Percentiles rank a stretch among this genome's conserved stretches.
Conservation (phyloP, 2,113 vertebrate genomes). For the Phylloscopus trochilus region DNA sequence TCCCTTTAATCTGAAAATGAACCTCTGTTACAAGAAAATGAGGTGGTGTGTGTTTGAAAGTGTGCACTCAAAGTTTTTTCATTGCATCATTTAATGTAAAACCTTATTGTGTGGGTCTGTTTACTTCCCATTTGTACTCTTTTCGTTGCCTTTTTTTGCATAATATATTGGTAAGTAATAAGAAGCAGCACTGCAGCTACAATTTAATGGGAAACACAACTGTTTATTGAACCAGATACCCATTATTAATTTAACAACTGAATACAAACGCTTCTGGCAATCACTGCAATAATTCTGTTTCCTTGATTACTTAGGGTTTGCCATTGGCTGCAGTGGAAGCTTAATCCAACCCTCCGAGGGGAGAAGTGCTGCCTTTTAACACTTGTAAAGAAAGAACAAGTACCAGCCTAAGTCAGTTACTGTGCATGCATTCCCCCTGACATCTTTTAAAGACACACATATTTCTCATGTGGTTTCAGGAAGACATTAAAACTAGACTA, state of each 20-base stretch:
- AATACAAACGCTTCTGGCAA: conserved; percentile 59
- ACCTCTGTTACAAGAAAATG: background rate
- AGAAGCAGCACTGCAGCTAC: conserved; percentile 19
- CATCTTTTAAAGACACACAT: background rate
- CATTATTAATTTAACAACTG: conserved; percentile 67
- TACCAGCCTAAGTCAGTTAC: background rate
- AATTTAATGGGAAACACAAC: conserved; percentile 46
- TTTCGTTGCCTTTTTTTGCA: conserved; percentile 30
- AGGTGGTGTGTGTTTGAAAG: background rate
- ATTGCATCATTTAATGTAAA: background rate
- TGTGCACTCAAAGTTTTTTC: background rate
- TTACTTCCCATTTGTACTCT: background rate
- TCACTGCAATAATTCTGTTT: conserved; percentile 52
- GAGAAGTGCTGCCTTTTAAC: conserved; percentile 40
- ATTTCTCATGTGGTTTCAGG: background rate
- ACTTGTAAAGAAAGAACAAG: conserved; percentile 8
- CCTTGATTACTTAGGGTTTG: conserved; percentile 50
- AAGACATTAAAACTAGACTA: background rate
- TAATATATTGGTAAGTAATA: conserved; percentile 52
- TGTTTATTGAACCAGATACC: conserved; percentile 67
- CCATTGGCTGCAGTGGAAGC: conserved; percentile 25
- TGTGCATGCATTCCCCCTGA: background rate
- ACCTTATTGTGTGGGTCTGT: background rate
- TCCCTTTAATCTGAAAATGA: background rate
- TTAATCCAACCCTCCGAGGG: conserved; percentile 14